Base-by-base conservation (phyloP, 2,888 invertebrate species). In the Terebella lapidaria region DNA sequence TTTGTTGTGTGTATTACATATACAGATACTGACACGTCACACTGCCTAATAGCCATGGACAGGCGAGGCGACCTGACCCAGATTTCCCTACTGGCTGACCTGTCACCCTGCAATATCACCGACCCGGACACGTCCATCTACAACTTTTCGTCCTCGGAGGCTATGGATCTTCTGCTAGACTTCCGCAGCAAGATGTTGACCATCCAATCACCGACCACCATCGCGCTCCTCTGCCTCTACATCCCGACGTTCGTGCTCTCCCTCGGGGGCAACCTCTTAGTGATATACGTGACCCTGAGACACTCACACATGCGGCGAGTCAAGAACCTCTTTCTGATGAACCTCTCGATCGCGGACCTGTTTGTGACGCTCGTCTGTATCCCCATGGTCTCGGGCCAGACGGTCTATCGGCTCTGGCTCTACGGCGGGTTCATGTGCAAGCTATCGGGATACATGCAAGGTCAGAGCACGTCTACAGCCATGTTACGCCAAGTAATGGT, bases 311-410 rank as follows among this genome's bases (percentile, higher is more conserved):
- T 73, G 56, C 65, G 72, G 54, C 70, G 71, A 47, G 70, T 74
- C 3, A 74, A 73, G 65, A 89, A 89, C 70, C 87, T 89, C 26
- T 85, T 91, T 70, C 83, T 91, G 73, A 81, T 90, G 59, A 89
- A 90, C 73, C 84, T 89, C 5, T 89, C 90, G 67, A 83, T 88
- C 0, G 89, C 90, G 0, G 91, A 91, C 24, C 70, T 73, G 26
- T 68, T 73, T 2, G 68, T 75, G 20, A 67, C 67, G 22, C 30
- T 67, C 20, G 63, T 74, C 29, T 75, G 74, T 59, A 68, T 75
- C 26, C 74, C 74, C 10, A 69, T 75, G 70, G 71, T 72, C 3
- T 65, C 71, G 25, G 72, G 72, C 2, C 67, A 72, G 58, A 71
- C 65, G 30, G 69, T 73, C 10, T 74, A 72, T 57, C 61, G 61